Base-by-base conservation (phyloP, 2,797 vertebrate species). In the Oreochromis grahami region DNA sequence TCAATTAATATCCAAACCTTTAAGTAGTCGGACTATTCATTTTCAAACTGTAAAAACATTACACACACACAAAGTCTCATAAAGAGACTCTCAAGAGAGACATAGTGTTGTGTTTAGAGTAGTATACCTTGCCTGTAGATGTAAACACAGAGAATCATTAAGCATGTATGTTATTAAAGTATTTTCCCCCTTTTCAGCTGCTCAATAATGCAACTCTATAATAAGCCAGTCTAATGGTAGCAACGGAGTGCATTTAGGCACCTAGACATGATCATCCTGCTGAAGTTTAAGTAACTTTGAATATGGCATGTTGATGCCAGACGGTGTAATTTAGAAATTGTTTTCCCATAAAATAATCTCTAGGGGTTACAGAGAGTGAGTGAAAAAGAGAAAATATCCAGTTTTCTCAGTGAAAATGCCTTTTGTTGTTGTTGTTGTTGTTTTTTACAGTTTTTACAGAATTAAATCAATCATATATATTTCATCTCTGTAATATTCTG, bases 81-180 rank as follows among this genome's bases (percentile, higher is more conserved):
- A 0, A 58, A 58, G 55, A 58, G 8, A 55, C 21, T 26, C 12
- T 55, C 21, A 55, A 26, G 0, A 55, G 0, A 55, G 53, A 55
- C 7, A 0, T 29, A 17, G 26, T 56, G 55, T 55, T 26, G 26
- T 29, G 21, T 21, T 21, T 56, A 26, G 29, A 29, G 55, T 56
- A 29, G 14, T 56, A 29, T 17, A 56, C 53, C 0, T 0, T 56
- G 55, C 0, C 1, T 58, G 55, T 58, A 32, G 14, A 32, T 0
- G 55, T 58, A 56, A 56, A 56, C 24, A 58, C 5, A 0, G 15
- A 58, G 21, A 21, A 58, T 58, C 55, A 29, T 29, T 58, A 58
- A 58, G 24, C 26, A 58, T 58, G 3, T 14, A 58, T 58, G 26
- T 58, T 58, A 58, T 32, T 24, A 24, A 24, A 32, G 0, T 29